A percentile compares a stretch with the other conserved stretches of the same genome.
Evolutionary conservation across 2,113 vertebrate genomes (phyloP).

Genomic region (Scolopax mira): DNA sequence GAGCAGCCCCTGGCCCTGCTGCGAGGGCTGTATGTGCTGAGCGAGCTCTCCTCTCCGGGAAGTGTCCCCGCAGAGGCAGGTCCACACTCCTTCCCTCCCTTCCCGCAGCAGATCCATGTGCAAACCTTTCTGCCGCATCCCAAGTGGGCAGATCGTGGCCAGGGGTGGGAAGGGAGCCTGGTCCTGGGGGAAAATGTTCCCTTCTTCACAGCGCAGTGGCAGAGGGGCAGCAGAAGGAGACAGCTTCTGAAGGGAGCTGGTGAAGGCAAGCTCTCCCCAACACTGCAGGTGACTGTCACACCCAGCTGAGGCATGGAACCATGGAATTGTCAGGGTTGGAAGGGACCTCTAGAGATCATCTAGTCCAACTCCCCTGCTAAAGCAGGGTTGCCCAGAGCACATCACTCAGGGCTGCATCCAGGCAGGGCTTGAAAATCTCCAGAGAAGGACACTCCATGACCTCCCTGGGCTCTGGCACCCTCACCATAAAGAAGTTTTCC

Average conservation of each 20-base stretch:
- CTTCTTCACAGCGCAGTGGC: neutral
- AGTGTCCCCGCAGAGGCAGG: neutral
- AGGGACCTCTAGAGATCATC: too few relatives aligned
- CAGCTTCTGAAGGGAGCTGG: neutral
- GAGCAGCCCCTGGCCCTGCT: neutral
- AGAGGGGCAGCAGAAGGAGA: neutral
- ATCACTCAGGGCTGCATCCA: too few relatives aligned
- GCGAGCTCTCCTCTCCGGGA: neutral
- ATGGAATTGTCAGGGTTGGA: too few relatives aligned
- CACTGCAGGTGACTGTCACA: accelerated
- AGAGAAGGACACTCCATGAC: too few relatives aligned
- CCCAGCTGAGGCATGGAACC: neutral
- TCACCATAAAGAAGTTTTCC: too few relatives aligned
- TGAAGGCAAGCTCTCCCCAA: neutral
- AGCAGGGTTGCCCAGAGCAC: too few relatives aligned
- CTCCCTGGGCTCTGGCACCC: too few relatives aligned
- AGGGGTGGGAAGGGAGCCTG: neutral
- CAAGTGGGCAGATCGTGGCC: neutral
- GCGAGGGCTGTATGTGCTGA: accelerated
- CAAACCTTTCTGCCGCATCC: neutral
- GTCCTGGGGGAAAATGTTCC: neutral
- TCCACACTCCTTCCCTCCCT: neutral
- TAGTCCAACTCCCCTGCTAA: too few relatives aligned
- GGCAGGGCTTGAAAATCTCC: too few relatives aligned
- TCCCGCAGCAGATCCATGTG: accelerated